Evolutionary conservation across 2,113 vertebrate genomes (phyloP), one percentile per base, ranked within the genome.

Genomic region (Thymallus thymallus): DNA sequence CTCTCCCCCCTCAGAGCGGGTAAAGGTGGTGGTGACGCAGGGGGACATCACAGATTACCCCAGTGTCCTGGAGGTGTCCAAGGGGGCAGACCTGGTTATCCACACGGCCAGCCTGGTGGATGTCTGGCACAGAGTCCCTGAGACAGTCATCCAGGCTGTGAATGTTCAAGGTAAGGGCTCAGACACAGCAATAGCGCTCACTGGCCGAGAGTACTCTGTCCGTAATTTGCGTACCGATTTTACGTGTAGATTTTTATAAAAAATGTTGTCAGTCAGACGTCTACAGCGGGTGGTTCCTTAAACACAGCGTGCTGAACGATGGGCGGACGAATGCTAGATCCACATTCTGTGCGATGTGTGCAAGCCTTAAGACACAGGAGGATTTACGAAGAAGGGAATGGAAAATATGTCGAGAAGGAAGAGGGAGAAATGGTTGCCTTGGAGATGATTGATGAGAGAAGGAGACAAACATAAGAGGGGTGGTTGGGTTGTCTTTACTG

Each of bases 61-160:
- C 1, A 91, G 90, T 0, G 92, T 97, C 29, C 55, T 86, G 73
- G 88, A 90, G 1, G 94, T 91, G 0, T 77, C 90, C 23, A 74
- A 72, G 0, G 95, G 95, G 10, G 88, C 71, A 0, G 88, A 97
- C 0, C 83, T 96, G 10, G 88, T 97, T 70, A 90, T 97, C 78
- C 96, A 97, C 72, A 64, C 88, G 0, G 96, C 96, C 62, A 94
- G 95, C 72, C 70, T 97, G 78, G 95, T 97, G 85, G 96, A 97
- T 0, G 95, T 97, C 10, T 95, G 95, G 92, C 88, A 95, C 77
- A 87, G 81, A 72, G 73, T 94, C 24, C 92, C 91, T 0, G 91
- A 94, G 0, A 2, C 80, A 4, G 79, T 88, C 79, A 94, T 97
- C 82, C 32, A 86, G 1, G 72, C 89, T 0, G 94, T 97, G 80